Conservation (phyloP, 2,797 vertebrate species). For the Balearica regulorum region DNA sequence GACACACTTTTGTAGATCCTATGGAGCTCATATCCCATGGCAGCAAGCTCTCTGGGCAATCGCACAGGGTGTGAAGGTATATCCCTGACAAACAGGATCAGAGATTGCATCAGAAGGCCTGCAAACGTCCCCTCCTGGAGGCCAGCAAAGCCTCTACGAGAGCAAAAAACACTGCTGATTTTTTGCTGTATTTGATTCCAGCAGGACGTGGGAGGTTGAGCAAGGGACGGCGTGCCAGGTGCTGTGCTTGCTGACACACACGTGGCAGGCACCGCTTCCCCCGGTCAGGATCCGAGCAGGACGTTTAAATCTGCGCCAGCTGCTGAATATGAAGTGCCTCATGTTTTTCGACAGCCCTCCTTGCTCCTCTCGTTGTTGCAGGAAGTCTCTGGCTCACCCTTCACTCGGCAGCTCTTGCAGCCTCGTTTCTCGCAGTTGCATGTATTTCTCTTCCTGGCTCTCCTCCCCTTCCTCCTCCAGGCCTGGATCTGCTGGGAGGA, state of each 20-base stretch:
- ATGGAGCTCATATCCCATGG: not conserved
- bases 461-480: not conserved
- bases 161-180: not conserved
- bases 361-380: not conserved
- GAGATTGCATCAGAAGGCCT: not conserved
- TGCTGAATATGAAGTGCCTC: fast-evolving
- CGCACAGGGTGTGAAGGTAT: not conserved
- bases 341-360: not conserved
- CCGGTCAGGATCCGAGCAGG: not conserved
- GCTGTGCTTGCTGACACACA: not conserved
- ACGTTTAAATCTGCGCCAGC: fast-evolving
- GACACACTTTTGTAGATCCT: not conserved
- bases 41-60: not conserved
- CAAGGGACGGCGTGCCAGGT: not conserved
- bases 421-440: not conserved
- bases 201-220: not conserved
- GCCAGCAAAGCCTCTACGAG: not conserved
- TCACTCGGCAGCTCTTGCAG: not conserved
- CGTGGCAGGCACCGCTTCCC: not conserved
- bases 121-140: not conserved
- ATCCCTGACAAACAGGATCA: not conserved
- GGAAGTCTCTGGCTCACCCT: not conserved
- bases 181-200: not conserved
- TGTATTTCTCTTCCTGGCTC: not conserved
- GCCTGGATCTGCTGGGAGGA: not conserved